Conservation (phyloP, 2,888 invertebrate genomes). For the Cantharis rufa region DNA sequence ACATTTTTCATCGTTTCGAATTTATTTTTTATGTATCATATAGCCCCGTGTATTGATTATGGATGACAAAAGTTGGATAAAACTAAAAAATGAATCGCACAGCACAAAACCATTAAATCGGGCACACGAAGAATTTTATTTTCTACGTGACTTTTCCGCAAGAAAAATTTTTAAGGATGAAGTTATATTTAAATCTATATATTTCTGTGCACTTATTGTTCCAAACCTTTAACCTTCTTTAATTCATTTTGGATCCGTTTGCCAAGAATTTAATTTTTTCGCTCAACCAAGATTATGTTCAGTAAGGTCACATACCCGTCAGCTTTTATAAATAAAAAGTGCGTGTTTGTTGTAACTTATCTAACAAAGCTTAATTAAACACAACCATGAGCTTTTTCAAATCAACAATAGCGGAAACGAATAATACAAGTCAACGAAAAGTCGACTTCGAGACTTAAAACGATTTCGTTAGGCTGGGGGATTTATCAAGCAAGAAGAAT, state of each 20-base stretch:
- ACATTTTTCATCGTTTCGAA: background rate
- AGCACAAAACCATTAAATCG: background rate
- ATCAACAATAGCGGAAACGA: background rate
- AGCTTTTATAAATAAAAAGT: background rate
- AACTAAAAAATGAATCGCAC: background rate
- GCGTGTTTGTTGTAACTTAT: background rate
- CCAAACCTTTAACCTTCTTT: background rate
- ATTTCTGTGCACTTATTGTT: background rate
- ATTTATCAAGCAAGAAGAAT: background rate
- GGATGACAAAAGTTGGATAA: background rate
- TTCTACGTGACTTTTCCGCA: background rate
- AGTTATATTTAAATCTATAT: background rate
- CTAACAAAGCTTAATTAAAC: background rate
- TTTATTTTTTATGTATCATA: background rate
- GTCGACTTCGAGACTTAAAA: background rate
- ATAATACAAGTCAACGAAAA: background rate
- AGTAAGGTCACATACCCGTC: background rate
- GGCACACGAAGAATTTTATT: background rate
- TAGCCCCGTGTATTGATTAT: background rate
- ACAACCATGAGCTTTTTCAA: background rate
- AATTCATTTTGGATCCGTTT: background rate
- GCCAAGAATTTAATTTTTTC: conserved; percentile 2
- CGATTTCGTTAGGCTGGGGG: background rate
- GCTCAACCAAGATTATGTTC: background rate
- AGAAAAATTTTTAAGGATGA: background rate